Conservation (phyloP, 2,888 invertebrate genomes). For the Chesias legatella region DNA sequence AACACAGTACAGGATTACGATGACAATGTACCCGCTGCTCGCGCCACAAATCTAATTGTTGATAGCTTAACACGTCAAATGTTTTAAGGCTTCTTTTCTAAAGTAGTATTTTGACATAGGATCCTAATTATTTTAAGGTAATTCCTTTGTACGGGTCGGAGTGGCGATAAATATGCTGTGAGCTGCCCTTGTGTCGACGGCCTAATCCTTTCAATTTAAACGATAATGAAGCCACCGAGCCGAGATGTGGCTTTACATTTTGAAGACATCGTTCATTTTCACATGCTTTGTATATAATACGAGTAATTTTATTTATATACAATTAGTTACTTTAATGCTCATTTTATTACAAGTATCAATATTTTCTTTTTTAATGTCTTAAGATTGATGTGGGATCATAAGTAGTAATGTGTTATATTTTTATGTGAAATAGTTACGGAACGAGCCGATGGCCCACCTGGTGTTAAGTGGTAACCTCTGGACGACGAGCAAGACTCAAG, state of each 20-base stretch:
- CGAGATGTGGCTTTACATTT: slow-evolving; percentile 2
- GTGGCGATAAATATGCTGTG: slow-evolving; percentile 44
- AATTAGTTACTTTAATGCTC: too few relatives aligned
- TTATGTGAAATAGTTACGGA: too few relatives aligned
- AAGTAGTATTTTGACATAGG: slow-evolving; percentile 71
- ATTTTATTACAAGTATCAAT: too few relatives aligned
- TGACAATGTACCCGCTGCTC: slow-evolving; percentile 66
- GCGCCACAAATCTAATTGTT: slow-evolving; percentile 56
- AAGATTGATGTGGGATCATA: too few relatives aligned
- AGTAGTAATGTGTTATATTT: too few relatives aligned
- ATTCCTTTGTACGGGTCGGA: slow-evolving; percentile 54
- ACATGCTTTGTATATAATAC: neutral
- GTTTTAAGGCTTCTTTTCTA: slow-evolving; percentile 49
- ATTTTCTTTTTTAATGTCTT: too few relatives aligned
- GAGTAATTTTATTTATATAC: too few relatives aligned
- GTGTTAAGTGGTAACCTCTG: too few relatives aligned
- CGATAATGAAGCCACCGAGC: slow-evolving; percentile 29
- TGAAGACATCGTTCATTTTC: neutral
- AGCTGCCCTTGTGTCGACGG: slow-evolving; percentile 41
- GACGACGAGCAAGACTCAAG: too few relatives aligned
- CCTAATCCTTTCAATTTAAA: slow-evolving; percentile 50
- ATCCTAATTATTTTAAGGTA: slow-evolving; percentile 71
- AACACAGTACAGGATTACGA: slow-evolving; percentile 55
- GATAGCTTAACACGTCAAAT: slow-evolving; percentile 56
- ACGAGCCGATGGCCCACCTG: too few relatives aligned